Evolutionary conservation across 2,113 vertebrate genomes (phyloP), one percentile per base, ranked within the genome.

Genomic region (Naja naja): DNA sequence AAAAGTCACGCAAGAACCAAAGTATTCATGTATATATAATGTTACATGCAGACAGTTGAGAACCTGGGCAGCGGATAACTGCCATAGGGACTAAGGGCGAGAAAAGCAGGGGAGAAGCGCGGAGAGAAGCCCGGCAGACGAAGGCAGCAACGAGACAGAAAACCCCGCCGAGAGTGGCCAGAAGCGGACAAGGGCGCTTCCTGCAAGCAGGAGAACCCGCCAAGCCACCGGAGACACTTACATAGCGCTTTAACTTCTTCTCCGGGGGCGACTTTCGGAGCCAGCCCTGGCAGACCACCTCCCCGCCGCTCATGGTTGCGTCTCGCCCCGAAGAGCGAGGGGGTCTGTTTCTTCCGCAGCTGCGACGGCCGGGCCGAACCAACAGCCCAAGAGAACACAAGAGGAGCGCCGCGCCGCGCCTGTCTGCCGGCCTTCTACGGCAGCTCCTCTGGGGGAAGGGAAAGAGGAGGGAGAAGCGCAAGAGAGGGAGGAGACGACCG

Each of bases 161-260:
- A 20, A 23, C 4, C 2, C 54, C 16, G 43, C 5, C 2, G 10
- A 27, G 30, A 0, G 45, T 3, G 64, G 39, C 34, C n/a, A 22
- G 58, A 43, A 58, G 23, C 45, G 88, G 64, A 85, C 55, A 25
- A 14, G 90, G 47, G 18, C 10, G 18, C 74, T 81, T 81, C 74
- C 74, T 39, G 74, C 74, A 81, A 81, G 34, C 74, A 81, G 74
- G 34, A 39, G 34, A 81, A 43, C 18, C 74, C 74, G 34, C 74
- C 74, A 11, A 34, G 52, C 52, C 47, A 27, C 86, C 14, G 86
- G n/a, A 45, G 49, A 53, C 95, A 99, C 99, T 99, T 99, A 99
- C 99, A 98, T 99, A 99, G 98, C 99, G 99, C 97, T 99, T 99
- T 98, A 99, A 98, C 98, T 99, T 99, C 97, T 99, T 99, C 97